Evolutionary conservation across 2,888 invertebrate species (phyloP).

Genomic region (Volucella bombylans): DNA sequence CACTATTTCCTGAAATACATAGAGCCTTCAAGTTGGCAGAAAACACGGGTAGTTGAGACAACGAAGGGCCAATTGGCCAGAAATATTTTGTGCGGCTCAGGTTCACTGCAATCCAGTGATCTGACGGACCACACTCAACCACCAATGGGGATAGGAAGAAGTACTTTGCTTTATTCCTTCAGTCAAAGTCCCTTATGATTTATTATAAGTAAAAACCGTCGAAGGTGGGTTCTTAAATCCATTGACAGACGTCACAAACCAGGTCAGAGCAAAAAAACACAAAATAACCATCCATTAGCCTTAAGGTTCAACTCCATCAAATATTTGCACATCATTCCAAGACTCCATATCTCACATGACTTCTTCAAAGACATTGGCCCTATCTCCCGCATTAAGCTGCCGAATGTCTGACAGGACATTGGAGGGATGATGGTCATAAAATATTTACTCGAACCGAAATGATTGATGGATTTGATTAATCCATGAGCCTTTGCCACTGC

Average conservation of each 20-base stretch:
- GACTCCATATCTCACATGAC: not conserved
- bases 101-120: too few species aligned
- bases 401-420: constrained; percentile 17
- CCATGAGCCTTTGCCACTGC: not conserved
- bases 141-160: too few species aligned
- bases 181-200: too few species aligned
- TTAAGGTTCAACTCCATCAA: constrained; percentile 11
- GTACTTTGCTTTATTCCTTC: too few species aligned
- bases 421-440: constrained; percentile 41
- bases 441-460: constrained; percentile 46
- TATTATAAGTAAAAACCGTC: too few species aligned
- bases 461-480: constrained; percentile 65
- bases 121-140: too few species aligned
- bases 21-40: too few species aligned
- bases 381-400: not conserved
- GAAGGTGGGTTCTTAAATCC: too few species aligned
- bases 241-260: constrained; percentile 10
- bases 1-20: too few species aligned
- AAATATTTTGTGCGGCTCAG: too few species aligned
- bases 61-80: too few species aligned
- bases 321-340: constrained; percentile 21
- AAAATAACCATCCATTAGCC: constrained; percentile 17
- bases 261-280: not conserved
- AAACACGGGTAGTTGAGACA: too few species aligned
- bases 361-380: constrained; percentile 7